These are phyloP conservation scores for Ormyrus labotus DNA, from an alignment of 2,888 invertebrate species.

Conservation along the genomic window DNA sequence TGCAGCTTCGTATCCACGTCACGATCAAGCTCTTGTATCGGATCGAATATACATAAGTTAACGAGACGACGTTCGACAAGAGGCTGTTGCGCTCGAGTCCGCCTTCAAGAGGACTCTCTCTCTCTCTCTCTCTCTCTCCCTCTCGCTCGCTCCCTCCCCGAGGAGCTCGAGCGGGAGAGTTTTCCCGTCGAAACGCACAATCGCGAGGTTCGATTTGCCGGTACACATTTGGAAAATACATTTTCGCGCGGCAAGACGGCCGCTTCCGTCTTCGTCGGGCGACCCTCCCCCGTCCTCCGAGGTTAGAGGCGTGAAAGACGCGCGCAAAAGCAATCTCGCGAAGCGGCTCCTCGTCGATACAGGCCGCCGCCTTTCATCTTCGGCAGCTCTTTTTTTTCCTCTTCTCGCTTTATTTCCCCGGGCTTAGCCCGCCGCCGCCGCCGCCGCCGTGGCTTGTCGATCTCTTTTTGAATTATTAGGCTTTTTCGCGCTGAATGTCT, in stretches of 20 bases:
- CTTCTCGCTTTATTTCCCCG: background rate
- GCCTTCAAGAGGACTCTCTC: background rate
- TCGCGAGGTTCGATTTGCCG: slow-evolving; percentile 69
- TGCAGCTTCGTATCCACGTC: background rate
- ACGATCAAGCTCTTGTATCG: background rate
- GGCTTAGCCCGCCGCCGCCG: background rate
- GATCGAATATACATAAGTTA: slow-evolving; percentile 10
- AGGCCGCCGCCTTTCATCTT: slow-evolving; percentile 51
- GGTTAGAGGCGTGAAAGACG: slow-evolving; percentile 60
- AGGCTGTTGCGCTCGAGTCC: background rate
- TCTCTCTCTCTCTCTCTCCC: background rate
- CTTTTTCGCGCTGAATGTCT: no score
- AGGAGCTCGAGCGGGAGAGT: background rate
- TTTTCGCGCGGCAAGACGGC: slow-evolving; percentile 63
- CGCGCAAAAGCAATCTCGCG: slow-evolving; percentile 64
- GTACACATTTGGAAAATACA: slow-evolving; percentile 69
- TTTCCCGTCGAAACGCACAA: slow-evolving; percentile 60
- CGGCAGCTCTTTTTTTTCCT: slow-evolving; percentile 39
- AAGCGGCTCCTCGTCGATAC: slow-evolving; percentile 55
- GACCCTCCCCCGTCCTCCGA: slow-evolving; percentile 22
- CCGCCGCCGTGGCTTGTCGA: slow-evolving; percentile 11
- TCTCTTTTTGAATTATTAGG: slow-evolving; percentile 49
- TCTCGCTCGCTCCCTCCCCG: background rate
- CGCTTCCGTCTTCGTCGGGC: slow-evolving; percentile 39
- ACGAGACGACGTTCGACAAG: slow-evolving; percentile 15